Evolutionary conservation across 2,113 vertebrate genomes (phyloP), one percentile per base, ranked within the genome.

Genomic region (Trogon surrucura): DNA sequence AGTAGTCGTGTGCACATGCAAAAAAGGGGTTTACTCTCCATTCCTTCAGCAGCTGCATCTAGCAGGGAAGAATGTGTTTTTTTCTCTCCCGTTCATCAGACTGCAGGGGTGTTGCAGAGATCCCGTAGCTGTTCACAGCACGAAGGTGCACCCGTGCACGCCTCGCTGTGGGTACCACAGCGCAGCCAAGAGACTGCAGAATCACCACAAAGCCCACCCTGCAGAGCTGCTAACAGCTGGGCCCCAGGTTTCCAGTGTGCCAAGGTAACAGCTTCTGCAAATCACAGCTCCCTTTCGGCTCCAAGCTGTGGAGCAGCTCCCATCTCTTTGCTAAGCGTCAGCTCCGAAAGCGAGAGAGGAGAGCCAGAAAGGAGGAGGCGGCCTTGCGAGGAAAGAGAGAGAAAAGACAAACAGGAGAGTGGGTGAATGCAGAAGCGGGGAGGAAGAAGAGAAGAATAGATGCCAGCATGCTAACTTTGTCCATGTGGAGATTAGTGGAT

Each of bases 351-450:
- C 4, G 75, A 86, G 95, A 90, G 93, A 75, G 79, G 87, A 91
- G 47, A 88, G 94, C 80, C 10, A 20, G 48, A 11, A 69, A 89
- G 65, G 89, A 94, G 84, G 66, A 95, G 89, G 87, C 75, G 78
- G 80, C 66, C 56, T 60, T 53, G 65, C 57, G 73, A 74, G 41
- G 85, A 57, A 69, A 58, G 81, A 58, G 3, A 57, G 58, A 85
- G 79, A 85, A 82, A 78, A 91, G 93, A 83, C 92, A 75, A 85
- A 71, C 78, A 92, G 91, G 78, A 88, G 91, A 96, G 90, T 85
- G 91, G 86, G 92, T 87, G 91, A 84, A 84, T 32, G 91, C 44
- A 91, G 77, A 50, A 93, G 50, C 9, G 5, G 56, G 78, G 67
- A 70, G 65, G 57, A 26, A 54, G 32, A 25, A 29, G 54, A 69